Base-by-base conservation (phyloP, 2,888 invertebrate species). In the Acleris laterana region DNA sequence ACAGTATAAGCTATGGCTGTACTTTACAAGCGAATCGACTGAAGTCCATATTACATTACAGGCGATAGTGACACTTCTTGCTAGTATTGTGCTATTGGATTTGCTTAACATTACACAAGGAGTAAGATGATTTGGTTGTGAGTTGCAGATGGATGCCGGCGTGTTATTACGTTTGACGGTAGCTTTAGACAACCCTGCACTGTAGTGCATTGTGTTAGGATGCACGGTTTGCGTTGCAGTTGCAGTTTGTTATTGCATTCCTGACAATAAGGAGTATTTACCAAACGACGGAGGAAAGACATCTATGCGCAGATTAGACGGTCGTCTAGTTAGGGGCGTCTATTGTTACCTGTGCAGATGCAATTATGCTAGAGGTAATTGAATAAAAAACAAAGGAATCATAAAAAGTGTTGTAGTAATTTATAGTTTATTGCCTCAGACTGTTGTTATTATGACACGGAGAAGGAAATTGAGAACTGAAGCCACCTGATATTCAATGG, bases 1-100 rank as follows among this genome's bases (percentile, higher is more conserved):
- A 89, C 86, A 87, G 87, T 88, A 85, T 89, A 83, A 87, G 88
- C 86, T 88, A 85, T 84, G 87, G 88, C 87, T 87, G 85, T 89
- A 83, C 84, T 84, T 80, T 85, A 82, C 16, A n/a, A 38, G 4
- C 38, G 13, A 38, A 38, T 38, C 38, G 38, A 13, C 38, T 38
- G 38, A 38, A 38, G 13, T 38, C 38, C 38, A 38, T 38, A 13
- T 13, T 13, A 38, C 38, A 38, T 38, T 38, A 13, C 38, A 38
- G 0, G 38, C 38, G 38, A 38, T 38, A 38, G 38, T 38, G 13
- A 13, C 38, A 38, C 38, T 11, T 38, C 38, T 38, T 11, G 38
- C 38, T 13, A 13, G 11, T 1, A 38, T 38, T 38, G 38, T 38
- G 13, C 38, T 38, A 1, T 38, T 38, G 38, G 13, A 38, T 38